Base-by-base conservation (phyloP, 2,113 vertebrate species). In the Elachura formosa region DNA sequence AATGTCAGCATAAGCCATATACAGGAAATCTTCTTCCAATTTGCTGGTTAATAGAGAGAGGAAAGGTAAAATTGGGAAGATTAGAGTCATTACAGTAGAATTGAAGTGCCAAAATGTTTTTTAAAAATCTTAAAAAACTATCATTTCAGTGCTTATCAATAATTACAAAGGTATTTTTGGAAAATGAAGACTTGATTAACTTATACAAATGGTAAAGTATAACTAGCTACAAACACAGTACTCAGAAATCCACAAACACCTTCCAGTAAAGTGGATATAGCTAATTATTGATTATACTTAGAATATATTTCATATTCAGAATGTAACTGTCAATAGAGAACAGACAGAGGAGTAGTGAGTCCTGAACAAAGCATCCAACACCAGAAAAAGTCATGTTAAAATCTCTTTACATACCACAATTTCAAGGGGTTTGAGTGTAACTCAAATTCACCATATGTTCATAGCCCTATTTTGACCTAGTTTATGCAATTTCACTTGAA, bases 1-100 rank as follows among this genome's bases (percentile, higher is more conserved):
- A 96, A 99, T 99, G 94, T 99, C 99, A 96, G 99, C 99, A 84
- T 99, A 99, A 24, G 99, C 99, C 98, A 99, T 99, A 94, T 99
- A 99, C 58, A 99, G 98, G 84, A 98, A 98, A 96, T 99, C 99
- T 96, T 99, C 99, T 73, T 99, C 99, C 94, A 99, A 83, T 97
- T 99, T 99, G 97, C 99, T 99, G 96, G 46, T 96, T 29, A 96
- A 95, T 58, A 87, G 28, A 95, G 61, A 88, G 67, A 89, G 5
- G 62, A 95, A 88, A 93, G 34, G 21, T 62, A 87, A 45, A 61
- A 73, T 71, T 62, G 69, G 5, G 8, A 93, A 87, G 5, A 48
- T 66, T 33, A 77, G 36, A 59, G 6, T 12, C 23, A 34, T 74
- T 49, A 83, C 7, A 46, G 41, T 23, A 87, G 33, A 92, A 87